Evolutionary conservation across 2,888 invertebrate species (phyloP), one percentile per base, ranked within the genome.

Genomic region (Smittia aterrima): DNA sequence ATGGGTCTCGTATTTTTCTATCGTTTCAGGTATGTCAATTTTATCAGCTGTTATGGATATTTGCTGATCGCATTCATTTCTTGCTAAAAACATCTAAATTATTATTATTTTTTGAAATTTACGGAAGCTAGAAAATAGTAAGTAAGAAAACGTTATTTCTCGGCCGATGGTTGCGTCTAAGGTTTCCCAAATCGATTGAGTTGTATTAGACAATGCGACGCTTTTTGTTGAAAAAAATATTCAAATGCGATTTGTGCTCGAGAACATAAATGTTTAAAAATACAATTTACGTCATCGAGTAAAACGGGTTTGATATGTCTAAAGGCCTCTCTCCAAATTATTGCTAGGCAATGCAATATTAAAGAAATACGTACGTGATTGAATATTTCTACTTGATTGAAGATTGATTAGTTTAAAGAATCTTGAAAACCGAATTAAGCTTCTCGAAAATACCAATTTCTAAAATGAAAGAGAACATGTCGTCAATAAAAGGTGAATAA

Each of bases 21-120:
- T 58, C 18, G 3, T 58, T 58, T 18, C 58, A 58, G 58, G 58
- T 58, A 58, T 58, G 58, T 58, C 58, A 58, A 58, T 58, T 6
- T 13, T 47, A 11, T 47, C 16, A 4, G 2, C n/a, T 47, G 11
- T 11, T n/a, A 6, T 47, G 47, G 13, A 47, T 47, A 2, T 2
- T 16, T 11, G 47, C 2, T 47, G 47, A 47, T 47, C 47, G 2
- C 47, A 47, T 47, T 47, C 47, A 47, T 47, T 11, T 47, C 47
- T 47, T 11, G 47, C 47, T 47, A 11, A n/a, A 47, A 47, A 16
- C 11, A n/a, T 47, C 3, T 47, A n/a, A 47, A 47, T 2, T 47
- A 3, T 11, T 3, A 11, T 47, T 47, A 47, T 6, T 47, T 47
- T 47, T 16, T 2, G 47, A 16, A n/a, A 6, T 47, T 47, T n/a